phyloP scores from a whole-genome alignment of 2,888 invertebrate species.

The Eupithecia insigniata region DNA sequence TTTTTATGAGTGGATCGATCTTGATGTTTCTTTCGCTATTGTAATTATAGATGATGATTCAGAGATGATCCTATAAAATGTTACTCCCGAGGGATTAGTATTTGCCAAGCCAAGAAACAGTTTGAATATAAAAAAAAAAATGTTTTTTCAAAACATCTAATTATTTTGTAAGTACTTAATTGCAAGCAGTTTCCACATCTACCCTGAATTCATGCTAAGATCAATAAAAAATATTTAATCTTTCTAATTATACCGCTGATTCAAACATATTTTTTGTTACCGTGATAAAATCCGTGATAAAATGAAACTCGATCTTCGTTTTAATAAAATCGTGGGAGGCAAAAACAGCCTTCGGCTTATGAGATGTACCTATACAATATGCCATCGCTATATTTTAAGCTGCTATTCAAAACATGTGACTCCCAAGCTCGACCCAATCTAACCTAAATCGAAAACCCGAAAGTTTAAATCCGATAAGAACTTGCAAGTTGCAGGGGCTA shows the following conservation, averaged over 20 bases:
- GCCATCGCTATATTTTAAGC: background rate
- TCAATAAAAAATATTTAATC: background rate
- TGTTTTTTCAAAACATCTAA: no score
- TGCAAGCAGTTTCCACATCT: background rate
- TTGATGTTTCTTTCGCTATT: no score
- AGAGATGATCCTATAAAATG: no score
- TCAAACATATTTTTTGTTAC: background rate
- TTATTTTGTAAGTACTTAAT: background rate
- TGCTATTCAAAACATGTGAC: conserved; percentile 11
- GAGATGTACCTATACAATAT: background rate
- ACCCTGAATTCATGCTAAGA: background rate
- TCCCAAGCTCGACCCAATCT: conserved; percentile 25
- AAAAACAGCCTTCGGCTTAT: conserved; percentile 17
- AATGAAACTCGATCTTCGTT: conserved; percentile 20
- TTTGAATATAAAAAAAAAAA: no score
- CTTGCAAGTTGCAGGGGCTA: conserved; percentile 48
- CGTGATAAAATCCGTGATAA: conserved; percentile 1
- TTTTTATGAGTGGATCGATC: no score
- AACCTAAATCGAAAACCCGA: conserved; percentile 38
- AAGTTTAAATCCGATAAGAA: conserved; percentile 65
- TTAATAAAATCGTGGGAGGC: conserved; percentile 23
- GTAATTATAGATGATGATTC: no score
- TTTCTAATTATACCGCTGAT: background rate
- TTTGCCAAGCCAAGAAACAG: no score
- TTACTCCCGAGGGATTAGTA: no score